Percentiles rank a stretch among this genome's conserved stretches.
Conservation (phyloP, 2,797 vertebrate species). For the Acanthornis magna region DNA sequence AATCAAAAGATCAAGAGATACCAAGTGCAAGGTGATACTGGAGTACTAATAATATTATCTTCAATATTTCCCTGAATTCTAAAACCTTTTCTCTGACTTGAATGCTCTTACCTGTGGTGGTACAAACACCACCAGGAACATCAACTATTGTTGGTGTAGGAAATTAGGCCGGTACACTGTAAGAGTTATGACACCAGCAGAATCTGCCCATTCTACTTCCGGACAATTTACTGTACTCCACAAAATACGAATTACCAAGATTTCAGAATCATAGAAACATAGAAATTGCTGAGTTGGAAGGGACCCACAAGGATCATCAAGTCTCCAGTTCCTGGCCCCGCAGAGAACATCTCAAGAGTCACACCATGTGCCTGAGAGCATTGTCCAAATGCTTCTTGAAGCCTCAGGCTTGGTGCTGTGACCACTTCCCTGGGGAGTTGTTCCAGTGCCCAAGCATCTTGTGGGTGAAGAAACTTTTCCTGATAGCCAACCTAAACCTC, state of each 20-base stretch:
- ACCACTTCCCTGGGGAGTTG: neutral
- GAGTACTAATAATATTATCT: neutral
- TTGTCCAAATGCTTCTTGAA: neutral
- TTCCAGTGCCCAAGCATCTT: neutral
- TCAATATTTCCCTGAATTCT: neutral
- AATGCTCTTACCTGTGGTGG: neutral
- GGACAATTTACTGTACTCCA: neutral
- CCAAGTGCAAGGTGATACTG: neutral
- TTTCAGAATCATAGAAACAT: neutral
- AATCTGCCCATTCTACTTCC: neutral
- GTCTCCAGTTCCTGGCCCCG: neutral
- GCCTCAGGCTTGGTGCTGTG: neutral
- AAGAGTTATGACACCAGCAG: neutral
- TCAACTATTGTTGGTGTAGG: neutral
- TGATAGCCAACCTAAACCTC: neutral
- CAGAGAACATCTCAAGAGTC: accelerated
- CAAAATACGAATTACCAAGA: neutral
- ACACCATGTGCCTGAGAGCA: neutral
- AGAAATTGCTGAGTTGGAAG: neutral
- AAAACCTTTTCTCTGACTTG: neutral
- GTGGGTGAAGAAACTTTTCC: neutral
- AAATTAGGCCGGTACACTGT: neutral
- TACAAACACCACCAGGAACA: neutral
- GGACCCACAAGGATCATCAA: accelerated
- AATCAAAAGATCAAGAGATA: neutral